Evolutionary conservation across 2,113 vertebrate species (phyloP).

Genomic region (Glaucidium brasilianum): DNA sequence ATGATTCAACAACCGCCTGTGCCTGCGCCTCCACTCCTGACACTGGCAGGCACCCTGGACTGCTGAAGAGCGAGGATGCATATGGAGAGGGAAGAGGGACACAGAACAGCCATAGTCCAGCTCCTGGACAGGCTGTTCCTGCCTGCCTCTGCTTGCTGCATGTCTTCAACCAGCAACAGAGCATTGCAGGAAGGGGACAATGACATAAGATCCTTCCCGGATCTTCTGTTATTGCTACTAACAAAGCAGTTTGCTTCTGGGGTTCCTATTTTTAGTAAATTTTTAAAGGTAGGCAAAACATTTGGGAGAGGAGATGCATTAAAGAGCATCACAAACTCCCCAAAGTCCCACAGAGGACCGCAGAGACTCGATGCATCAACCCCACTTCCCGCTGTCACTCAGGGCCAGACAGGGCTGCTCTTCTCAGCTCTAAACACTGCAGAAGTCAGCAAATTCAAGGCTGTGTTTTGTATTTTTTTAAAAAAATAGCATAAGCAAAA

Average conservation of each 20-base stretch:
- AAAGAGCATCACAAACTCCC: neutral
- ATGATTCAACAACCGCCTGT: neutral
- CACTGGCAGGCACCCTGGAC: neutral
- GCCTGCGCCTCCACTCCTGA: neutral
- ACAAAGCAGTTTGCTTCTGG: neutral
- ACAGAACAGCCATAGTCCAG: neutral
- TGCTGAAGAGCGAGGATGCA: neutral
- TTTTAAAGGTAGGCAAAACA: neutral
- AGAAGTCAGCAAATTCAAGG: neutral
- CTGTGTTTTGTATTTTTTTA: neutral
- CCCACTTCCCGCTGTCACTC: neutral
- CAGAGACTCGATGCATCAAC: neutral
- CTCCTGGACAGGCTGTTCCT: neutral
- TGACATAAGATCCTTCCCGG: neutral
- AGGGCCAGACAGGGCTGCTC: neutral
- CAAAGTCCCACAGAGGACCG: rapidly evolving
- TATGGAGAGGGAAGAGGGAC: neutral
- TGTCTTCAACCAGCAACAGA: rapidly evolving
- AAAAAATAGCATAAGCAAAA: neutral
- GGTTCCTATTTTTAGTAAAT: neutral
- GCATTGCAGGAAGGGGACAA: rapidly evolving
- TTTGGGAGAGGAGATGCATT: neutral
- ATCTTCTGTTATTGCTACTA: neutral
- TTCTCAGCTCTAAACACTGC: neutral
- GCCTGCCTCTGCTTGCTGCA: neutral